Percentiles rank a stretch among this genome's conserved stretches.
Evolutionary conservation across 2,113 vertebrate genomes (phyloP).

Genomic region (Plecotus auritus): DNA sequence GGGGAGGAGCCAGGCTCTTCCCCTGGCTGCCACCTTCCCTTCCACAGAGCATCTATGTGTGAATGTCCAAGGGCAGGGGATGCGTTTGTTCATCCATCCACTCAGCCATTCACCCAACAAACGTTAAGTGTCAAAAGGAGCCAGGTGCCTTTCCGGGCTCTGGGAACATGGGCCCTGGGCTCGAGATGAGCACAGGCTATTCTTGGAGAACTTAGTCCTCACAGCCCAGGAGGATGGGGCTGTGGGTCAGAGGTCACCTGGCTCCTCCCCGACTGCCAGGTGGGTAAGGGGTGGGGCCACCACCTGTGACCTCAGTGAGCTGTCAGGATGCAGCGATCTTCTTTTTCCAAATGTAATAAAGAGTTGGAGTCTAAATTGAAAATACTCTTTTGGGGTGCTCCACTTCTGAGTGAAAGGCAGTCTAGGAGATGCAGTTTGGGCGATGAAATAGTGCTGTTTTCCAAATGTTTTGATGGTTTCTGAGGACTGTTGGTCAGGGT

Average conservation of each 20-base stretch:
- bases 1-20: background rate
- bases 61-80: rapidly evolving
- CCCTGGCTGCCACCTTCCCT: background rate
- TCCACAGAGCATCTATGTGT: background rate
- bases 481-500: background rate
- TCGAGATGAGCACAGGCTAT: background rate
- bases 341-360: background rate
- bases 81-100: background rate
- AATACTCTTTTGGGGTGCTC: background rate
- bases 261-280: background rate
- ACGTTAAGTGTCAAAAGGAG: background rate
- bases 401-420: background rate
- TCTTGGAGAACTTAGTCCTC: background rate
- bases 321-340: background rate
- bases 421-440: background rate
- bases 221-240: background rate
- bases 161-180: rapidly evolving
- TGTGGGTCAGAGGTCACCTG: background rate
- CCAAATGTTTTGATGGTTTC: background rate
- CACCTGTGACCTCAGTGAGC: background rate
- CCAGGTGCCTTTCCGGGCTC: background rate
- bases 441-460: background rate
- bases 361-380: background rate
- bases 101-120: background rate
- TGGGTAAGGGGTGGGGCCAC: background rate